Evolutionary conservation across 2,888 invertebrate genomes (phyloP).

Genomic region (Dicyrtoma fusca): DNA sequence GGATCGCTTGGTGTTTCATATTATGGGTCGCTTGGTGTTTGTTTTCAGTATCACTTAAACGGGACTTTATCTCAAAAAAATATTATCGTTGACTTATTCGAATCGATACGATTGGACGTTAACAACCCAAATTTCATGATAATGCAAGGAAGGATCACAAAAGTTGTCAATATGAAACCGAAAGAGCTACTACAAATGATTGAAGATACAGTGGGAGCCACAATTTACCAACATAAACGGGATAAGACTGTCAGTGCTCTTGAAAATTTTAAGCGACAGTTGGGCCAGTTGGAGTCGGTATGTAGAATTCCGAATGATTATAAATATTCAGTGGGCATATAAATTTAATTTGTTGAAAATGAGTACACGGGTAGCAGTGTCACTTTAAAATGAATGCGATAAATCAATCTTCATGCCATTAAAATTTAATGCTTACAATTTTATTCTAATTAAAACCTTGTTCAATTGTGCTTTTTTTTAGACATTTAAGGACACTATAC

Average conservation of each 20-base stretch:
- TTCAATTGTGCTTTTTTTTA: no score
- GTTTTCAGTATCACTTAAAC: conserved; percentile 50
- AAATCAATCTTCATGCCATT: no score
- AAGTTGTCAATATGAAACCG: conserved; percentile 99
- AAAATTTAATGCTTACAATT: no score
- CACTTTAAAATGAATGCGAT: no score
- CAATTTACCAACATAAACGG: conserved; percentile 94
- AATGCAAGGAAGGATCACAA: conserved; percentile 99
- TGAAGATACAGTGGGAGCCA: conserved; percentile 98
- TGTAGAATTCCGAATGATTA: neutral
- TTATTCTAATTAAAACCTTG: no score
- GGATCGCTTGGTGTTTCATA: neutral
- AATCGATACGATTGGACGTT: conserved; percentile 94
- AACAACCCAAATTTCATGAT: conserved; percentile 99
- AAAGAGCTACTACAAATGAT: conserved; percentile 95
- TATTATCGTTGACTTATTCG: conserved; percentile 90
- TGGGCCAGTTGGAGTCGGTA: conserved; percentile 70
- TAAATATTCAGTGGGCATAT: no score
- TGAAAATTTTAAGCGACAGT: conserved; percentile 87
- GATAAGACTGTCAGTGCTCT: conserved; percentile 82
- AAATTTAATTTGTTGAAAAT: no score
- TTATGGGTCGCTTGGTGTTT: neutral
- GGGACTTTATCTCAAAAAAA: conserved; percentile 68
- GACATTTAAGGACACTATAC: conserved; percentile 74
- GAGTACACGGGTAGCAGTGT: no score